phyloP scores from a whole-genome alignment of 2,797 vertebrate species.

The Gallinago stenura region DNA sequence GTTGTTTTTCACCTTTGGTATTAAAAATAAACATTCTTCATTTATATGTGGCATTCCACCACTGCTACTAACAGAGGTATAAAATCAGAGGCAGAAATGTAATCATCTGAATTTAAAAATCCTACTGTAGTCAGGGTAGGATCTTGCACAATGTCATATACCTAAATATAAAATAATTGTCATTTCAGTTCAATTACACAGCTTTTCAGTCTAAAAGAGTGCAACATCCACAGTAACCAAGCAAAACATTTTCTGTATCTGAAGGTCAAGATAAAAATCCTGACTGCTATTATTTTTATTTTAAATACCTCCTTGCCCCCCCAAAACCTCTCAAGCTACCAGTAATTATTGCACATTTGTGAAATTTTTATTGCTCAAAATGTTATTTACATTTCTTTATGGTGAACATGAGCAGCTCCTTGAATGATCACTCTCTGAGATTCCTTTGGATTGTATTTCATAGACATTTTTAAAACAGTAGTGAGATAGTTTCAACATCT shows the following conservation, averaged over 20 bases:
- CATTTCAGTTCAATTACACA: conserved; percentile 8
- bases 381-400: not conserved
- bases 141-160: not conserved
- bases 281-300: not conserved
- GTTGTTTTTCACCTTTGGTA: not conserved
- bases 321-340: not conserved
- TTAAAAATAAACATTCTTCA: not conserved
- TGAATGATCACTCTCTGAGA: not conserved
- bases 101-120: conserved; percentile 18
- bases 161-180: conserved; percentile 41
- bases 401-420: not conserved
- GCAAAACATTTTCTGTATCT: conserved; percentile 21
- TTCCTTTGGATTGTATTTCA: not conserved
- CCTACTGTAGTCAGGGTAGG: not conserved
- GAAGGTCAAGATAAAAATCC: conserved; percentile 10
- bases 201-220: not conserved
- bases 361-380: not conserved
- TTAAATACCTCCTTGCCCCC: not conserved
- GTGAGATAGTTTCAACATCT: conserved; percentile 14
- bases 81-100: not conserved
- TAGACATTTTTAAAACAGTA: conserved; percentile 15
- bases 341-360: not conserved
- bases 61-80: not conserved
- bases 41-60: not conserved
- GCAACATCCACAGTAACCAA: not conserved